These are phyloP conservation scores for Ormyrus rosae DNA, from an alignment of 2,888 invertebrate species.

Conservation along the genomic window DNA sequence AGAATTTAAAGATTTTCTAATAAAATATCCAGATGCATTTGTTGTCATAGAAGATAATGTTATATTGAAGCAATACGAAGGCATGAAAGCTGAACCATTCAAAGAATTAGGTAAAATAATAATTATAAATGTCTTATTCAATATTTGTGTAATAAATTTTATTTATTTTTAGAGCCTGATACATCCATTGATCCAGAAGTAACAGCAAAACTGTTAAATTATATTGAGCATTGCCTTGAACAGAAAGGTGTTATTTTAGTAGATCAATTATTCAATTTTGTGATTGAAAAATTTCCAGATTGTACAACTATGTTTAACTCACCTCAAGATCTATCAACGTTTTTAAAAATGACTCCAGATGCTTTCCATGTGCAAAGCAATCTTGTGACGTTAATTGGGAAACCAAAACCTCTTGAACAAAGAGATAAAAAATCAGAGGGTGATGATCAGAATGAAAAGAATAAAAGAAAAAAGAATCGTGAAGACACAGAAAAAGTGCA, in stretches of 20 bases:
- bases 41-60: conserved; percentile 89
- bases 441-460: conserved; percentile 52
- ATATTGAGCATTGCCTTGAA: conserved; percentile 89
- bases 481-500: conserved; percentile 39
- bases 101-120: conserved; percentile 77
- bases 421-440: conserved; percentile 38
- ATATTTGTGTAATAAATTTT: background rate
- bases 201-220: conserved; percentile 88
- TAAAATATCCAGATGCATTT: conserved; percentile 90
- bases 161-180: conserved; percentile 77
- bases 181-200: conserved; percentile 87
- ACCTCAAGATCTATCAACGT: conserved; percentile 91
- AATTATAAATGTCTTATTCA: conserved; percentile 24
- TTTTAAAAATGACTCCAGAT: conserved; percentile 94
- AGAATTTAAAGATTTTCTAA: conserved; percentile 93
- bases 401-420: conserved; percentile 78
- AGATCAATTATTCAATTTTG: conserved; percentile 90
- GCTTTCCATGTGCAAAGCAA: conserved; percentile 95
- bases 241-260: conserved; percentile 89
- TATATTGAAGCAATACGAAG: conserved; percentile 84
- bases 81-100: conserved; percentile 82
- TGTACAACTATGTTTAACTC: conserved; percentile 94
- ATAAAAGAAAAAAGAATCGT: conserved; percentile 56
- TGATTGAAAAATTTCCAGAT: conserved; percentile 85
- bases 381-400: conserved; percentile 89